Conservation (phyloP, 1,140 invertebrate species). For the Hesperophylax magnus region DNA sequence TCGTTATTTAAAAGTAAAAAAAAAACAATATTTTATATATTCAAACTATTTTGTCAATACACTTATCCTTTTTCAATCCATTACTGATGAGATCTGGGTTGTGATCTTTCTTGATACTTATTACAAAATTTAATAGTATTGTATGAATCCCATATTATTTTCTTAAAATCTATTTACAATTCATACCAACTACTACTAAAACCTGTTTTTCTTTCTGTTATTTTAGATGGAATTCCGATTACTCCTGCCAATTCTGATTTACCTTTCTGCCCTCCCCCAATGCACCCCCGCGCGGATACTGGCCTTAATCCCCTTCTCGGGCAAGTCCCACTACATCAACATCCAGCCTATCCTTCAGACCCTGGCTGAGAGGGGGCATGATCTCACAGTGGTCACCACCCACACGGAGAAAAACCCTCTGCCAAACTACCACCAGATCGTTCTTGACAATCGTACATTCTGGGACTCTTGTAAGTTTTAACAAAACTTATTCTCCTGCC, state of each 20-base stretch:
- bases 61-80: too few relatives aligned
- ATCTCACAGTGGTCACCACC: constrained; percentile 67
- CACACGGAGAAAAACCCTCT: constrained; percentile 61
- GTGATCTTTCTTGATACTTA: too few relatives aligned
- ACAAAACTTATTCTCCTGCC: neutral
- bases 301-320: constrained; percentile 42
- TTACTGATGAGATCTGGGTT: too few relatives aligned
- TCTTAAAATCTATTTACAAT: too few relatives aligned
- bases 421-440: constrained; percentile 60
- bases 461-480: constrained; percentile 45
- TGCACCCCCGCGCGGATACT: constrained; percentile 32
- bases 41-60: too few relatives aligned
- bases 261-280: neutral
- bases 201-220: neutral
- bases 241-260: neutral
- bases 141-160: too few relatives aligned
- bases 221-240: constrained; percentile 36
- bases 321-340: constrained; percentile 49
- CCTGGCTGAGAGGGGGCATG: constrained; percentile 65
- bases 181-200: too few relatives aligned
- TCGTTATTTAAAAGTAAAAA: too few relatives aligned
- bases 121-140: too few relatives aligned
- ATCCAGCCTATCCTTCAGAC: constrained; percentile 61
- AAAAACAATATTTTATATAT: too few relatives aligned
- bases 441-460: constrained; percentile 41